Evolutionary conservation across 2,113 vertebrate genomes (phyloP).

Genomic region (Gavialis gangeticus): DNA sequence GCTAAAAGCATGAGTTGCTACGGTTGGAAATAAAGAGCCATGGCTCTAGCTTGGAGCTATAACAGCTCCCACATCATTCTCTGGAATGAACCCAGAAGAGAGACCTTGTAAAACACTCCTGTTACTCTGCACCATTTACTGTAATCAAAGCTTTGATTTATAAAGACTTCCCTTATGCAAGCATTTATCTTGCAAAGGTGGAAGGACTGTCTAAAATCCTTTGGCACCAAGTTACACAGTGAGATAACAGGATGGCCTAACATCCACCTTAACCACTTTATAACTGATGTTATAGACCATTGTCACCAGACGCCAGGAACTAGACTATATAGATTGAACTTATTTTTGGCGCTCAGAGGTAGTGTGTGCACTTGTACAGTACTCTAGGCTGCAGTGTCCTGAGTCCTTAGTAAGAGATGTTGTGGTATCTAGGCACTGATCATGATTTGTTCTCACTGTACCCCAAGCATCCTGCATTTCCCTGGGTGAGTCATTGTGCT

Average conservation of each 20-base stretch:
- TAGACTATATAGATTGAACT: fast-evolving
- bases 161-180: neutral
- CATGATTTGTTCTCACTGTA: too few relatives aligned
- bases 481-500: too few relatives aligned
- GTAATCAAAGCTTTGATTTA: neutral
- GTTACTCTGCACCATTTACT: neutral
- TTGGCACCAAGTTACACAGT: neutral
- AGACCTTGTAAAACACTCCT: fast-evolving
- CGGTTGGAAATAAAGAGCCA: neutral
- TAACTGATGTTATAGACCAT: neutral
- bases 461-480: too few relatives aligned
- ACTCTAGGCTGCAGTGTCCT: too few relatives aligned
- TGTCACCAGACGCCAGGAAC: fast-evolving
- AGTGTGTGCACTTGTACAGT: too few relatives aligned
- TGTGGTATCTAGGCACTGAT: too few relatives aligned
- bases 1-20: neutral
- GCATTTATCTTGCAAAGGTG: fast-evolving
- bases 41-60: neutral
- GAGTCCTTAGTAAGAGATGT: too few relatives aligned
- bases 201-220: neutral
- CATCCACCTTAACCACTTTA: fast-evolving
- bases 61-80: neutral
- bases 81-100: fast-evolving
- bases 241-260: neutral
- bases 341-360: neutral